Evolutionary conservation across 2,797 vertebrate species (phyloP), one percentile per base, ranked within the genome.

Genomic region (Liparis tanakae): DNA sequence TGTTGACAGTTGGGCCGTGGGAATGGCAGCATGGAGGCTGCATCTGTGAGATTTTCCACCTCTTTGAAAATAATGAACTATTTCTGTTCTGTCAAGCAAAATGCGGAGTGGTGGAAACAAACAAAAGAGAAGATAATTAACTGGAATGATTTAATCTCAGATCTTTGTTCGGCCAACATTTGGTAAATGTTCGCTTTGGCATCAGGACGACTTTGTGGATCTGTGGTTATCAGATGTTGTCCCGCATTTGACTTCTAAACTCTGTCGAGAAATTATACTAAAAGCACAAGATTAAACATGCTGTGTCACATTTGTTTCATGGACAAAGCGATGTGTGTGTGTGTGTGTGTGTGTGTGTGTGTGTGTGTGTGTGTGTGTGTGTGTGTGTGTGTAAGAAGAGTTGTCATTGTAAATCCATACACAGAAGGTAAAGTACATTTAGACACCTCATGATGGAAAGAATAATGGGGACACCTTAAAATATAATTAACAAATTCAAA

Each of bases 1-100:
- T 67, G 76, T 41, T 85, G 78, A 83, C 78, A 86, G 74, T 70
- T 86, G 68, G 68, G 65, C 61, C 18, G 54, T 86, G 87, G 84
- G 81, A 89, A 87, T 20, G 20, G 54, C 69, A 85, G 25, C 72
- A 74, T 68, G 65, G 63, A 80, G 72, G 66, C 61, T 71, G 71
- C 86, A 87, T 76, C 82, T 87, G 83, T 80, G 81, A 76, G 74
- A 79, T 83, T 85, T 87, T 82, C 77, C 84, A 83, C 77, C 76
- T 70, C 50, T 83, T 64, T 68, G 72, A 71, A 41, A 41, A 64
- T 46, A 72, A 17, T 53, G 6, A 76, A 34, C 74, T 87, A 85
- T 85, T 84, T 87, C 66, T 84, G 39, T 67, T 60, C 14, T 51
- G 72, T 74, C 30, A 63, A 71, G 20, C 57, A 70, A 78, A 79